Evolutionary conservation across 2,888 invertebrate species (phyloP).

Genomic region (Drosophila nr. perissopoda): DNA sequence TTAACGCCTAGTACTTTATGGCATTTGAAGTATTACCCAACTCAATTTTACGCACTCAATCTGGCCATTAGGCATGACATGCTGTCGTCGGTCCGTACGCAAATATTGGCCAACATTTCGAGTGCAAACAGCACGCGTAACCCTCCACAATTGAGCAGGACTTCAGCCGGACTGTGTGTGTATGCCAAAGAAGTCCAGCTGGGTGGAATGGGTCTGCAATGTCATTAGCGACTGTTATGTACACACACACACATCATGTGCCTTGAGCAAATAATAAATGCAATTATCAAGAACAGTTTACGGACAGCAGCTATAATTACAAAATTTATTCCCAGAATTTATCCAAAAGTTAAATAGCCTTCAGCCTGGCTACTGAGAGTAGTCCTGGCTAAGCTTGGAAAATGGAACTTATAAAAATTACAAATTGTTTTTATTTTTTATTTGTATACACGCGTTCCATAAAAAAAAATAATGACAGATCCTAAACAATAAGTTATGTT

Average conservation of each 20-base stretch:
- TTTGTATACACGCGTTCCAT: neutral
- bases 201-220: constrained; percentile 12
- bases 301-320: constrained; percentile 8
- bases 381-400: neutral
- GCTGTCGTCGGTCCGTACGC: constrained; percentile 54
- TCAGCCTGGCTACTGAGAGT: neutral
- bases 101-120: constrained; percentile 69
- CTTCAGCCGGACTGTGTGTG: neutral
- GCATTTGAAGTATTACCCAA: constrained; percentile 54
- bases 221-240: constrained; percentile 40
- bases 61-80: constrained; percentile 70
- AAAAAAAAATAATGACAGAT: neutral
- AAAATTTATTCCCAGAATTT: constrained; percentile 6
- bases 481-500: neutral
- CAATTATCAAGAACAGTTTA: constrained; percentile 3
- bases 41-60: constrained; percentile 63
- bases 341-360: neutral
- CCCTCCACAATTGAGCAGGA: constrained; percentile 32
- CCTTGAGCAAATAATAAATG: constrained; percentile 26
- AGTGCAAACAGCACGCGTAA: constrained; percentile 56
- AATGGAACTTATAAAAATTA: neutral
- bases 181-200: constrained; percentile 27
- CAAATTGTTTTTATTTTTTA: neutral
- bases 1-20: constrained; percentile 46
- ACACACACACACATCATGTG: constrained; percentile 1